Conservation (phyloP, 2,797 vertebrate species). For the Muscicapa striata region DNA sequence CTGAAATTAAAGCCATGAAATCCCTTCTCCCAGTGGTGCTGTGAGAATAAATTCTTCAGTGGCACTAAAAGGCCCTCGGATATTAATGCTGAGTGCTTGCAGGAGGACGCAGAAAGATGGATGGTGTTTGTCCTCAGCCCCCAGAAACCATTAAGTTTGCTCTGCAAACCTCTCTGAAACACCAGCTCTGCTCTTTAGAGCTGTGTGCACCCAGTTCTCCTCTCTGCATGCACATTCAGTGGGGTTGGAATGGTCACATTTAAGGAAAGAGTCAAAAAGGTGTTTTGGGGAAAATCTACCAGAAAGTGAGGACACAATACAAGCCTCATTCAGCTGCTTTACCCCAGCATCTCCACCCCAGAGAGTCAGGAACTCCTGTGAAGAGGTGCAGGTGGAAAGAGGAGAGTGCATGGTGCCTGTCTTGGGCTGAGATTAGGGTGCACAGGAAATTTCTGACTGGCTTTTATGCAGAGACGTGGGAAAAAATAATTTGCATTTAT, state of each 20-base stretch:
- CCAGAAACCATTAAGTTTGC: not conserved
- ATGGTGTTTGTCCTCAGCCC: not conserved
- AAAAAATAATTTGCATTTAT: not conserved
- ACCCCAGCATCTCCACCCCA: not conserved
- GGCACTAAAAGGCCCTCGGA: constrained; percentile 31
- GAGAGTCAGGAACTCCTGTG: not conserved
- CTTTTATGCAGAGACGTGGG: not conserved
- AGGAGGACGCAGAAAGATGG: not conserved
- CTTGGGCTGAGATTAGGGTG: not conserved
- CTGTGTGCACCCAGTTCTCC: not conserved
- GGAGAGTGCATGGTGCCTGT: not conserved
- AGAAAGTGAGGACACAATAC: not conserved
- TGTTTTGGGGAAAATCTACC: not conserved
- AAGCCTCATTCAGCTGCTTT: not conserved
- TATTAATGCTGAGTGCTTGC: constrained; percentile 23
- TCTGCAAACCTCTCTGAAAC: not conserved
- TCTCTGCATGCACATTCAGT: not conserved
- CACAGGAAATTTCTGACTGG: not conserved
- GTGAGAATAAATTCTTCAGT: constrained; percentile 41
- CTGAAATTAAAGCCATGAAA: constrained; percentile 34
- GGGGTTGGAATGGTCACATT: not conserved
- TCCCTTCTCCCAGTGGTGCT: not conserved
- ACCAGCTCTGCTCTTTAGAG: not conserved
- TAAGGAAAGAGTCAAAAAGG: not conserved
- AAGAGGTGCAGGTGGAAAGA: not conserved